A percentile compares a stretch with the other conserved stretches of the same genome.
Evolutionary conservation across 2,113 vertebrate species (phyloP).

Genomic region (Marcusenius ussheri): DNA sequence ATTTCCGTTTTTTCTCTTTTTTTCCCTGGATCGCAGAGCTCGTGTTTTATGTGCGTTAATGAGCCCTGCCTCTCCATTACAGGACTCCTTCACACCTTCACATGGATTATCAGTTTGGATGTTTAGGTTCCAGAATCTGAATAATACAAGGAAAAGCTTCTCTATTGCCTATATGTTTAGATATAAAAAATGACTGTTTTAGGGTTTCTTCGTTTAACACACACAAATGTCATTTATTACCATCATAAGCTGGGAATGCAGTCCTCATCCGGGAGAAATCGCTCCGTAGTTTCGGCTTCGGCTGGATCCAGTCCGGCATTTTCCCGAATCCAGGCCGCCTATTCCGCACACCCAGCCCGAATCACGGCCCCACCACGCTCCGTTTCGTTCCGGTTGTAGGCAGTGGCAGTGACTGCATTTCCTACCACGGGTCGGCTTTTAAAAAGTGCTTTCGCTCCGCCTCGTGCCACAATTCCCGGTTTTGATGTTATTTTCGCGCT

Average conservation of each 20-base stretch:
- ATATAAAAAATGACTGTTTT: not conserved
- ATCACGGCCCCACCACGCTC: constrained; percentile 54
- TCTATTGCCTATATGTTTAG: not conserved
- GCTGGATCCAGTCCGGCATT: constrained; percentile 41
- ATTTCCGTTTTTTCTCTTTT: not conserved
- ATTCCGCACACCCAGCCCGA: constrained; percentile 53
- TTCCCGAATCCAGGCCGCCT: constrained; percentile 50
- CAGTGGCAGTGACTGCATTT: constrained; percentile 49
- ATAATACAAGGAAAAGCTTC: not conserved
- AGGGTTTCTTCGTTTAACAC: not conserved
- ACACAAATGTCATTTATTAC: not conserved
- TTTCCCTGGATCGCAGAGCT: not conserved
- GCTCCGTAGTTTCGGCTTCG: not conserved
- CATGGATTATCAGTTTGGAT: not conserved
- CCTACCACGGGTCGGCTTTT: constrained; percentile 33
- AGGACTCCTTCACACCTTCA: not conserved
- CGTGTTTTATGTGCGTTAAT: not conserved
- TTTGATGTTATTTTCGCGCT: not conserved
- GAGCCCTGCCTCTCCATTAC: not conserved
- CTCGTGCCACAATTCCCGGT: not conserved
- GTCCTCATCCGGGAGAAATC: not conserved
- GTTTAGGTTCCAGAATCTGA: not conserved
- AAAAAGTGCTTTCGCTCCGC: constrained; percentile 26
- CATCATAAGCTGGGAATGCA: not conserved
- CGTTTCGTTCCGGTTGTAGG: constrained; percentile 48